phyloP scores from a whole-genome alignment of 2,113 vertebrate genomes.

The Dicerorhinus sumatrensis region DNA sequence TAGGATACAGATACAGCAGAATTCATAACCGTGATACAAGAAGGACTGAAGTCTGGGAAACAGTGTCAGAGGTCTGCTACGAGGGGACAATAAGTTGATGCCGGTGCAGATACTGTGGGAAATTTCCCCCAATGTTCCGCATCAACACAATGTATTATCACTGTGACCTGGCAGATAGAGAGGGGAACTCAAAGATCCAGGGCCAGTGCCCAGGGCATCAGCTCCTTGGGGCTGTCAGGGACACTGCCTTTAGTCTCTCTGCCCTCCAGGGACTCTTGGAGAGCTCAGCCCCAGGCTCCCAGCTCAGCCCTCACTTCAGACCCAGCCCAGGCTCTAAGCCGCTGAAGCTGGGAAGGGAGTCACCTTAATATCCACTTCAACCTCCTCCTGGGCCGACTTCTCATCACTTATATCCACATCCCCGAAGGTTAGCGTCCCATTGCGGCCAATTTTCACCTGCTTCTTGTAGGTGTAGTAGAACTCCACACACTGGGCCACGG shows the following conservation, averaged over 20 bases:
- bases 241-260: background rate
- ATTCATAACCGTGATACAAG: background rate
- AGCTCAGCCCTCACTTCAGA: background rate
- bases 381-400: conserved; percentile 90
- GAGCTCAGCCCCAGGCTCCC: background rate
- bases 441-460: conserved; percentile 96
- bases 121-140: background rate
- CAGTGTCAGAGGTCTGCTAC: background rate
- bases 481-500: conserved; percentile 97
- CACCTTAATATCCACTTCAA: conserved; percentile 94
- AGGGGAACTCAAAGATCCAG: background rate
- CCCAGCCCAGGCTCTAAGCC: background rate
- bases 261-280: background rate
- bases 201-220: background rate
- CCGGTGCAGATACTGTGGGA: background rate
- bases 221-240: background rate
- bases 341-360: background rate
- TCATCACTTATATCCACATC: conserved; percentile 89
- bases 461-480: conserved; percentile 99
- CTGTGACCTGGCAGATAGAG: background rate
- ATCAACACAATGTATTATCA: background rate
- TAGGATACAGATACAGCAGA: background rate
- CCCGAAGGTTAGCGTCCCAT: conserved; percentile 94
- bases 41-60: background rate
- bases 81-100: background rate